Conservation (phyloP, 2,113 vertebrate species). For the Sakesphorus luctuosus region DNA sequence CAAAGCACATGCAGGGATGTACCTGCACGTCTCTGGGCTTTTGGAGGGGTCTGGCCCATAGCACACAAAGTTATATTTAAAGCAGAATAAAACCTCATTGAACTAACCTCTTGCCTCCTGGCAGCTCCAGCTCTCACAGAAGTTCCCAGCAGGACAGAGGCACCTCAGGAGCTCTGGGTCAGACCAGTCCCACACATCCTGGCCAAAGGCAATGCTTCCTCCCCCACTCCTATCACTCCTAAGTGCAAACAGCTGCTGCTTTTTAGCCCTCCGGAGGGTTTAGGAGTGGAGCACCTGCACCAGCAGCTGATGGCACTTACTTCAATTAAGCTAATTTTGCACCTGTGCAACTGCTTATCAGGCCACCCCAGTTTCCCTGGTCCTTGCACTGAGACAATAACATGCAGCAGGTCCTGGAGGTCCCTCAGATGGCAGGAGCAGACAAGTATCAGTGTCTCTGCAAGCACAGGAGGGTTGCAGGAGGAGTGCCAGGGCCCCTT, state of each 20-base stretch:
- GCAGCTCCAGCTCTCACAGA: neutral
- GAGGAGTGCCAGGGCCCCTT: neutral
- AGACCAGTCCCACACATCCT: accelerated
- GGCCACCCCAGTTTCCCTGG: accelerated
- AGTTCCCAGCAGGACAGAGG: neutral
- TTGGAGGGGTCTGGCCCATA: accelerated
- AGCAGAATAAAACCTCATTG: neutral
- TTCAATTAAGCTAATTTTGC: neutral
- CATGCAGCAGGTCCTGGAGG: accelerated
- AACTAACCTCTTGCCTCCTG: accelerated
- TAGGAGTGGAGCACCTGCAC: neutral
- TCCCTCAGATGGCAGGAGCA: accelerated
- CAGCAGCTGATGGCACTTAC: conserved; percentile 2
- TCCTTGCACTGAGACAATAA: accelerated
- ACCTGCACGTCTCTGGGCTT: neutral
- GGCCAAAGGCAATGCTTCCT: accelerated
- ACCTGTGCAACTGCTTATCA: accelerated
- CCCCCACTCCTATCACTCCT: too few species aligned
- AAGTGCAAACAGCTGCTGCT: neutral
- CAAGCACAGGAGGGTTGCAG: neutral
- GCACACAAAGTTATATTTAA: accelerated
- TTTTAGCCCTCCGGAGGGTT: neutral
- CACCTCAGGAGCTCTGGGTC: neutral
- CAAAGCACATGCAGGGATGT: accelerated
- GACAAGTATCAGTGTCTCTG: neutral